Conservation (phyloP, 2,888 invertebrate genomes). For the Philereme transversata region DNA sequence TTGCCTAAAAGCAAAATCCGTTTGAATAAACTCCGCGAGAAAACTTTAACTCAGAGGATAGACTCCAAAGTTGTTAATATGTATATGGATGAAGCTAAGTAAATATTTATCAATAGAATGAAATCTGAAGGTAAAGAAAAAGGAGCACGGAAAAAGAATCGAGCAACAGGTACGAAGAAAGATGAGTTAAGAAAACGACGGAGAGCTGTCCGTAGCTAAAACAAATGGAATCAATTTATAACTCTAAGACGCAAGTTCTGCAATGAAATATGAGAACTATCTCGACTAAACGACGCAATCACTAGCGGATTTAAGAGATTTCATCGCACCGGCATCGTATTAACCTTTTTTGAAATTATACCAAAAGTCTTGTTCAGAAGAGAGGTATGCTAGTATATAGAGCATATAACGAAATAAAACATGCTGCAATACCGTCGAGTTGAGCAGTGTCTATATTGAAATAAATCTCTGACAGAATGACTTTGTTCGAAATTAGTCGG, state of each 20-base stretch:
- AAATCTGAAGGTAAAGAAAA: background rate
- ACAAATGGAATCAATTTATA: conserved; percentile 72
- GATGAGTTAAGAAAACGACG: conserved; percentile 36
- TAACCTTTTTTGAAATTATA: conserved; percentile 43
- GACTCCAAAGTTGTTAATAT: too few relatives aligned
- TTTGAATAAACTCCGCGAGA: too few relatives aligned
- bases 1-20: too few relatives aligned
- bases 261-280: conserved; percentile 78
- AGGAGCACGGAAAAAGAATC: conserved; percentile 23
- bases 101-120: background rate
- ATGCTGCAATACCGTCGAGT: conserved; percentile 8
- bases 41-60: too few relatives aligned
- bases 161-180: conserved; percentile 27
- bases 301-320: conserved; percentile 73
- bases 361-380: conserved; percentile 1
- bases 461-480: conserved; percentile 76
- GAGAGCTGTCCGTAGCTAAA: conserved; percentile 40
- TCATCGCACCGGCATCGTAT: conserved; percentile 53
- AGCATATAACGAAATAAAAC: conserved; percentile 11
- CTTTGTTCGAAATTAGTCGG: conserved; percentile 75
- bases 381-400: background rate
- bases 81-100: too few relatives aligned
- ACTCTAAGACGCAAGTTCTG: conserved; percentile 64
- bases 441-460: conserved; percentile 59
- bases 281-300: conserved; percentile 78